Conservation (phyloP, 1,140 invertebrate genomes). For the Drosophila sproati region DNA sequence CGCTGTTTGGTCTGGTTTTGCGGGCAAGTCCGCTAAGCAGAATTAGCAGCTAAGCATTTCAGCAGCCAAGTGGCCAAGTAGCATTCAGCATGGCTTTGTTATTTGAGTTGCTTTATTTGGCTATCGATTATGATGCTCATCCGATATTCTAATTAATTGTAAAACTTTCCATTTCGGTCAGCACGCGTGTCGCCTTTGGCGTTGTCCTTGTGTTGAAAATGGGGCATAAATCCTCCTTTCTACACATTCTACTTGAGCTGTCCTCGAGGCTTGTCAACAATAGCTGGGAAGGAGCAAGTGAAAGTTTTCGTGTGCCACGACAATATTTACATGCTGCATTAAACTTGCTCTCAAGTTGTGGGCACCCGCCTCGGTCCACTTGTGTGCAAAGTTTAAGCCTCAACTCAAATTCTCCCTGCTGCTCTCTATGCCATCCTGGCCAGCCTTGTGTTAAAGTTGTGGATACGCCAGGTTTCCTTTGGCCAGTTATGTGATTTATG, state of each 20-base stretch:
- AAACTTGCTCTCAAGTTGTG: conserved; percentile 68
- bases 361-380: conserved; percentile 29
- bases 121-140: conserved; percentile 40
- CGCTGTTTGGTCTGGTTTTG: conserved; percentile 19
- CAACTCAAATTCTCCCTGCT: background rate
- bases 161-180: conserved; percentile 62
- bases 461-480: conserved; percentile 71
- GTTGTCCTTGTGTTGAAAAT: conserved; percentile 6
- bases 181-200: conserved; percentile 50
- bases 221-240: conserved; percentile 44
- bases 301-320: conserved; percentile 77
- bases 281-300: conserved; percentile 53
- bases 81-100: background rate
- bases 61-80: conserved; percentile 27
- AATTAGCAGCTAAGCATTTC: conserved; percentile 9
- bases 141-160: conserved; percentile 75
- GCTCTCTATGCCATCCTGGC: background rate
- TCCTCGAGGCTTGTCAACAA: conserved; percentile 65
- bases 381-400: conserved; percentile 37
- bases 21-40: conserved; percentile 5
- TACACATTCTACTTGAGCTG: conserved; percentile 23
- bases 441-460: conserved; percentile 63
- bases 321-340: conserved; percentile 82
- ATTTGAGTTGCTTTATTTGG: background rate
- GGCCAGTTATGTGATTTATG: conserved; percentile 72